phyloP scores from a whole-genome alignment of 1,140 invertebrate species.

The Drosophila carrolli region DNA sequence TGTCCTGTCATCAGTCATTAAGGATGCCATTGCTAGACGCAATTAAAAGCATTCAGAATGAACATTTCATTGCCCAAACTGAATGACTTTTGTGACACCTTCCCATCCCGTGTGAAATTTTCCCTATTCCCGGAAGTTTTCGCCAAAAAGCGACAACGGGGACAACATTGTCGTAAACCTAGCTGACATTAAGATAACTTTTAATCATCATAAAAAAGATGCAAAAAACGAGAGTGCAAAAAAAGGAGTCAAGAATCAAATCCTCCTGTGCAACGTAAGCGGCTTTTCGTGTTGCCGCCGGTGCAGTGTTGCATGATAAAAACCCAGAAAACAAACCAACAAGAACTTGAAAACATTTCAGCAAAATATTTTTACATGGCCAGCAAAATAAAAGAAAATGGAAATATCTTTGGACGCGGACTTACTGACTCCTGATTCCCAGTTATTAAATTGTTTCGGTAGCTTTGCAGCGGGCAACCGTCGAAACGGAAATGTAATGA shows the following conservation, averaged over 20 bases:
- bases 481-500: conserved; percentile 80
- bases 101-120: neutral
- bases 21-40: conserved; percentile 76
- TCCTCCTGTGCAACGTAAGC: conserved; percentile 65
- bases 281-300: conserved; percentile 71
- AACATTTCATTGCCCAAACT: conserved; percentile 71
- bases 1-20: conserved; percentile 69
- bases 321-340: conserved; percentile 17
- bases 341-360: conserved; percentile 48
- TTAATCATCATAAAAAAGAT: conserved; percentile 74
- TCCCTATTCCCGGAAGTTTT: conserved; percentile 18
- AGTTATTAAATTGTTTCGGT: conserved; percentile 69
- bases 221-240: conserved; percentile 32
- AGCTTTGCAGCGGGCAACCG: conserved; percentile 39
- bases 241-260: conserved; percentile 42
- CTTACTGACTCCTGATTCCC: conserved; percentile 56
- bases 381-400: conserved; percentile 33
- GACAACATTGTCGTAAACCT: conserved; percentile 73
- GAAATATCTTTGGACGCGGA: conserved; percentile 40
- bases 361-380: conserved; percentile 47
- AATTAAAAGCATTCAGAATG: conserved; percentile 77
- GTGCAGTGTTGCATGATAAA: conserved; percentile 57
- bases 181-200: conserved; percentile 79
- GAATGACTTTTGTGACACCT: conserved; percentile 50
- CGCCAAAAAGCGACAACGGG: conserved; percentile 42